Percentiles rank a stretch among this genome's conserved stretches.
Evolutionary conservation across 2,888 invertebrate species (phyloP).

Genomic region (Itoplectis maculator): DNA sequence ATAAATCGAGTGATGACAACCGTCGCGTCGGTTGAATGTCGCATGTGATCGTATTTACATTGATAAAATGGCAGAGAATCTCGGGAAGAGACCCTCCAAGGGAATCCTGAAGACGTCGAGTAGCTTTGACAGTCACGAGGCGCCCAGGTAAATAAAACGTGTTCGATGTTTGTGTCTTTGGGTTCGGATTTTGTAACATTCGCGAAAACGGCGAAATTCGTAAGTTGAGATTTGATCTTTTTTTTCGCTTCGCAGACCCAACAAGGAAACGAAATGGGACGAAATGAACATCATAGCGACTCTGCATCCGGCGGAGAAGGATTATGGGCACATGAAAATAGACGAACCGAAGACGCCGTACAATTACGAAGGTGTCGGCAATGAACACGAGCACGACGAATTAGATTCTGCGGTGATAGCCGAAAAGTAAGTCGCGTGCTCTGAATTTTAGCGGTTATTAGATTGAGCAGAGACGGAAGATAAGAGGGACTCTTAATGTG

Average conservation of each 20-base stretch:
- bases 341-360: slow-evolving; percentile 99
- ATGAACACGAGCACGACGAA: slow-evolving; percentile 88
- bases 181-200: too few species aligned
- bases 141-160: slow-evolving; percentile 79
- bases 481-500: not conserved
- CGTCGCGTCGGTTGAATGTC: slow-evolving; percentile 48
- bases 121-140: slow-evolving; percentile 92
- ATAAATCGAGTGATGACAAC: slow-evolving; percentile 54
- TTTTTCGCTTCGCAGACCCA: slow-evolving; percentile 74
- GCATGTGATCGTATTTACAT: slow-evolving; percentile 54
- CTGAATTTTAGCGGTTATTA: not conserved
- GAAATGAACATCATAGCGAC: slow-evolving; percentile 99
- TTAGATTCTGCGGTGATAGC: slow-evolving; percentile 90
- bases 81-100: slow-evolving; percentile 93
- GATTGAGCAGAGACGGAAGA: too few species aligned
- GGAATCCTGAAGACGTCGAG: slow-evolving; percentile 97
- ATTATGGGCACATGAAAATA: slow-evolving; percentile 99
- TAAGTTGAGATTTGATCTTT: slow-evolving; percentile 15
- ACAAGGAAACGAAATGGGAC: slow-evolving; percentile 94
- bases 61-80: slow-evolving; percentile 89
- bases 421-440: slow-evolving; percentile 87
- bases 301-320: slow-evolving; percentile 98
- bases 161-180: not conserved
- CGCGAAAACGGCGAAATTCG: not conserved
- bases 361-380: slow-evolving; percentile 86